phyloP scores from a whole-genome alignment of 2,888 invertebrate genomes.

The Andrena praecox region DNA sequence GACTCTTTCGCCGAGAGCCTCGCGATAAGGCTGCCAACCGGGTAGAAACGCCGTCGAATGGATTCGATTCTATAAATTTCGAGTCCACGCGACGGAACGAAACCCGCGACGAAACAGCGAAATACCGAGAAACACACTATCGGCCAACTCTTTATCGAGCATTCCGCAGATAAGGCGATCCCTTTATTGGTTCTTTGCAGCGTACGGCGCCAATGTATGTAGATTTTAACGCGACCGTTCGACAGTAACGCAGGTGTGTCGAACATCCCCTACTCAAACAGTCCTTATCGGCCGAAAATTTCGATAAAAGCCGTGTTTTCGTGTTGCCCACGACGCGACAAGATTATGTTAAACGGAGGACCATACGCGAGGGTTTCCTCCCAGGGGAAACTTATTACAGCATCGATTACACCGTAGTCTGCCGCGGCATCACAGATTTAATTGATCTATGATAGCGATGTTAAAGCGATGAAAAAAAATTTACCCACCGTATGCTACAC shows the following conservation, averaged over 20 bases:
- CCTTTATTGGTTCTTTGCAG: constrained; percentile 34
- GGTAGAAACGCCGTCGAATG: constrained; percentile 4
- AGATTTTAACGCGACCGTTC: constrained; percentile 28
- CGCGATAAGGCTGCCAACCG: constrained; percentile 29
- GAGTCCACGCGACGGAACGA: constrained; percentile 18
- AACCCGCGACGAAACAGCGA: constrained; percentile 38
- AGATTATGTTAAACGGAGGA: not conserved
- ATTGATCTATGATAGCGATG: not conserved
- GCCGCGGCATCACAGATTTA: not conserved
- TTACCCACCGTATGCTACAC: too few relatives aligned
- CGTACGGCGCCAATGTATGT: constrained; percentile 44
- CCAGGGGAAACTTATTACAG: not conserved
- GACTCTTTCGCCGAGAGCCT: not conserved
- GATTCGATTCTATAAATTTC: constrained; percentile 15
- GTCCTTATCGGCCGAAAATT: constrained; percentile 21
- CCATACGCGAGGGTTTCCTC: not conserved
- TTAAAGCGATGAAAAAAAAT: too few relatives aligned
- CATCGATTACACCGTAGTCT: not conserved
- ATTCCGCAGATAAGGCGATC: constrained; percentile 69
- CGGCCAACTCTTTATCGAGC: constrained; percentile 70
- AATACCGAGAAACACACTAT: constrained; percentile 66
- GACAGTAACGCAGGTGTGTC: constrained; percentile 43
- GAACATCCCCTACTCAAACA: constrained; percentile 31
- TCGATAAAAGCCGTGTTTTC: not conserved
- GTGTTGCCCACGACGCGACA: not conserved